Evolutionary conservation across 2,797 vertebrate species (phyloP), one percentile per base, ranked within the genome.

Genomic region (Cyprinella venusta): DNA sequence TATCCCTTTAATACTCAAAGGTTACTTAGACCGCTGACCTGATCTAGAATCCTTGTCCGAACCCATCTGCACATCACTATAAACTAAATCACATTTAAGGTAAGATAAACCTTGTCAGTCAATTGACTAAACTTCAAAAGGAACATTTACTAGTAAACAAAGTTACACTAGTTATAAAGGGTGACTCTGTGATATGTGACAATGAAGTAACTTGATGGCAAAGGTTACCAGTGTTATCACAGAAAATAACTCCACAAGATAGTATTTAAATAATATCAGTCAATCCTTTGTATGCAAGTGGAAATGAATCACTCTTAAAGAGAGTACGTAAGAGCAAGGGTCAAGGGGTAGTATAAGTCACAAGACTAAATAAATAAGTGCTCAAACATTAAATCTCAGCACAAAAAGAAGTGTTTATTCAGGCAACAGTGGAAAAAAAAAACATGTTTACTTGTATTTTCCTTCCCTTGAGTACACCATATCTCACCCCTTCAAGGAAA

Each of bases 361-460:
- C 64, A 67, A 40, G 59, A n/a, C 48, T 72, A 79, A 86, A 87
- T 48, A 80, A 81, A 76, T 80, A 67, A 76, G 69, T 78, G 71
- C 45, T 63, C 33, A 82, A 86, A 84, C 74, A 78, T 85, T 67
- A 76, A 71, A 59, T 75, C 52, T 61, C 64, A 33, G 69, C 69
- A 54, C 65, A 65, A 26, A 80, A 48, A 70, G 63, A 72, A 63
- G 15, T 48, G 80, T 75, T 77, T 54, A 26, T 75, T 38, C 6
- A 78, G 61, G 54, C 65, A 45, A 21, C 42, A 64, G 79, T 76
- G 79, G 79, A 65, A 84, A 85, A 79, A 65, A 84, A 85, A 84
- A 88, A 86, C 76, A 87, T 87, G 83, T 84, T 87, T 85, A 63
- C 80, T 85, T 75, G 70, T 86, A 69, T 71, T 79, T 76, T 87